Conservation (phyloP, 2,113 vertebrate species). For the Pterocles burchelli region DNA sequence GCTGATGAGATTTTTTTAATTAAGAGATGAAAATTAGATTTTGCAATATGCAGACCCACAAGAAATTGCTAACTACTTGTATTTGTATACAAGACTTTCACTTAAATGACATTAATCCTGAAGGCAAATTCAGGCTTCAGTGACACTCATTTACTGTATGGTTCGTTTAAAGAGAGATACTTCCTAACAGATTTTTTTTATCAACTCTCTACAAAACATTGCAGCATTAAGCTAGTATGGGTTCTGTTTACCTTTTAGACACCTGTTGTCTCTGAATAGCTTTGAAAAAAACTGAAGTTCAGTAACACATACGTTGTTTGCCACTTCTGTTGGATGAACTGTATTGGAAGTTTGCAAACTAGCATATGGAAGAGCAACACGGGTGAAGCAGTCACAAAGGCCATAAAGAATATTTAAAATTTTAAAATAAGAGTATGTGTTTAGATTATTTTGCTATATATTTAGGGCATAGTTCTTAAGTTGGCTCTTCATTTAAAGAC, state of each 20-base stretch:
- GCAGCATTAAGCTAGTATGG: background rate
- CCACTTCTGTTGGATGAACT: background rate
- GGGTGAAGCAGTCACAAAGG: background rate
- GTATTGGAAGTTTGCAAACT: background rate
- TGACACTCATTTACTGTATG: background rate
- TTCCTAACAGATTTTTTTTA: background rate
- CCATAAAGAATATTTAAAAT: background rate
- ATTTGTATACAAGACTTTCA: background rate
- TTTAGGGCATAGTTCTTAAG: background rate
- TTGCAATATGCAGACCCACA: background rate
- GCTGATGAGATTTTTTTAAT: background rate
- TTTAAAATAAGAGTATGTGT: background rate
- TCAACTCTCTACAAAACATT: background rate
- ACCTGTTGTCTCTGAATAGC: background rate
- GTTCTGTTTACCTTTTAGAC: background rate
- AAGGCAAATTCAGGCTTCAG: background rate
- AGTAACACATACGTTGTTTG: background rate
- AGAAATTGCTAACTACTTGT: background rate
- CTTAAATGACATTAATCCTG: constrained; percentile 3
- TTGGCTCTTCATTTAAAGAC: background rate
- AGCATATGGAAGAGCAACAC: background rate
- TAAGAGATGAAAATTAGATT: background rate
- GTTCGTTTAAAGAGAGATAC: background rate
- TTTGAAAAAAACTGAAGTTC: background rate
- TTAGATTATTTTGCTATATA: background rate